Base-by-base conservation (phyloP, 64 coral and sea anemone genomes). In the Exaiptasia diaphana region DNA sequence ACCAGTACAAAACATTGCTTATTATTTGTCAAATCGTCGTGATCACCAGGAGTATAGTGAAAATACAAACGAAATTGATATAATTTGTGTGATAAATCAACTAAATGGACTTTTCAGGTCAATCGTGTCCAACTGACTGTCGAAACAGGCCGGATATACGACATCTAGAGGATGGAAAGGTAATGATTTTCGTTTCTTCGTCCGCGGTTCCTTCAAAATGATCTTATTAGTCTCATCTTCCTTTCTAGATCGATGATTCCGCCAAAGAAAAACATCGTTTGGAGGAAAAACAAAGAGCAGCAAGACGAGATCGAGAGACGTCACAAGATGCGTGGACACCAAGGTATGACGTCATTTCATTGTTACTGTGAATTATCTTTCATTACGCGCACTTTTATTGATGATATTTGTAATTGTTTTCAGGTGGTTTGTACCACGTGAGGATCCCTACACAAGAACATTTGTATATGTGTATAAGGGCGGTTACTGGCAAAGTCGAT, bases 401-500 rank as follows among this genome's bases (percentile, higher is more conserved):
- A 23, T 4, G 4, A 54, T 4, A 54, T 4, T 54, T 54, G 5
- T 54, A 54, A 15, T 76, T 48, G 15, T 15, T 64, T 50, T 61
- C 59, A 94, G 91, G 46, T 94, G 91, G 91, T 94, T 94, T n/a
- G 85, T 94, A 7, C 73, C 91, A 24, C 52, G 68, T 30, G 91
- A 94, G 17, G 91, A 94, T 11, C 43, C 86, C 0, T 50, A 94
- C 67, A 89, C 91, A 31, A 71, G 91, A n/a, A 94, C 85, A 8
- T 94, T 94, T 83, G 86, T 76, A 54, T 94, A 94, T 46, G 79
- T 94, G 30, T 94, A 94, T 53, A 88, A 89, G 77, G 91, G 91
- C 39, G 91, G 91, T 15, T 94, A 94, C 40, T 94, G 91, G 91
- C 65, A 36, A 50, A 76, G 77, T 14, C 83, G 78, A 52, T 13